Percentiles rank a stretch among this genome's conserved stretches.
These are phyloP conservation scores for Cirrhinus molitorella DNA, from an alignment of 2,797 vertebrate genomes.

Conservation along the genomic window DNA sequence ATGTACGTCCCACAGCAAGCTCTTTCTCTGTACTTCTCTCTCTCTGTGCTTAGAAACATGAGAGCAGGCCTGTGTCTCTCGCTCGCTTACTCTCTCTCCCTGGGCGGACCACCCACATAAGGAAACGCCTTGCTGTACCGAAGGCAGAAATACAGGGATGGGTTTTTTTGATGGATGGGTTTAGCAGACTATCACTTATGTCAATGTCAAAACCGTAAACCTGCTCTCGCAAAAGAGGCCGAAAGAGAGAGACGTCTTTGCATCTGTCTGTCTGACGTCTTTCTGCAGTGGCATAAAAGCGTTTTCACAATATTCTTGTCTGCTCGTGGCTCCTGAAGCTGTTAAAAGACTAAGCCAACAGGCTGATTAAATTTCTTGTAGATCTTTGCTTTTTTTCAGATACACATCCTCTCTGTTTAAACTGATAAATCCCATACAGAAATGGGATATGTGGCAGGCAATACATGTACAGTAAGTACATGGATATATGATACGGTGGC, in stretches of 20 bases:
- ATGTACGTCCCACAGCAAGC: slow-evolving; percentile 76
- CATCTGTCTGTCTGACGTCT: slow-evolving; percentile 53
- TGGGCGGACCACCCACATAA: slow-evolving; percentile 82
- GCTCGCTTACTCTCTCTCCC: slow-evolving; percentile 49
- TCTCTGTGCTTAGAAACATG: slow-evolving; percentile 74
- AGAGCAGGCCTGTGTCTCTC: slow-evolving; percentile 71
- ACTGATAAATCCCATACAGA: neutral
- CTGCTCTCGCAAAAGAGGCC: slow-evolving; percentile 68
- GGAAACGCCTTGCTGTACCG: slow-evolving; percentile 80
- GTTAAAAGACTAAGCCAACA: slow-evolving; percentile 1
- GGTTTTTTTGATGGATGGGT: slow-evolving; percentile 75
- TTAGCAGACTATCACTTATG: slow-evolving; percentile 82
- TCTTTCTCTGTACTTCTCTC: slow-evolving; percentile 62
- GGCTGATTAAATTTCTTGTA: neutral
- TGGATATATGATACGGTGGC: neutral
- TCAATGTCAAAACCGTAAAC: slow-evolving; percentile 75
- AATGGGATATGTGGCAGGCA: neutral
- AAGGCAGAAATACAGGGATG: slow-evolving; percentile 75
- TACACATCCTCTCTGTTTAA: slow-evolving; percentile 6
- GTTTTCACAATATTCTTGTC: neutral
- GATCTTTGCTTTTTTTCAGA: neutral
- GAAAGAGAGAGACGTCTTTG: slow-evolving; percentile 49
- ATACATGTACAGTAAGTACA: neutral
- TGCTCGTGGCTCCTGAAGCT: neutral
- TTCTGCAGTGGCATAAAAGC: slow-evolving; percentile 26